A percentile compares a stretch with the other conserved stretches of the same genome.
phyloP scores from a whole-genome alignment of 2,113 vertebrate species.

The Sminthopsis crassicaudata region DNA sequence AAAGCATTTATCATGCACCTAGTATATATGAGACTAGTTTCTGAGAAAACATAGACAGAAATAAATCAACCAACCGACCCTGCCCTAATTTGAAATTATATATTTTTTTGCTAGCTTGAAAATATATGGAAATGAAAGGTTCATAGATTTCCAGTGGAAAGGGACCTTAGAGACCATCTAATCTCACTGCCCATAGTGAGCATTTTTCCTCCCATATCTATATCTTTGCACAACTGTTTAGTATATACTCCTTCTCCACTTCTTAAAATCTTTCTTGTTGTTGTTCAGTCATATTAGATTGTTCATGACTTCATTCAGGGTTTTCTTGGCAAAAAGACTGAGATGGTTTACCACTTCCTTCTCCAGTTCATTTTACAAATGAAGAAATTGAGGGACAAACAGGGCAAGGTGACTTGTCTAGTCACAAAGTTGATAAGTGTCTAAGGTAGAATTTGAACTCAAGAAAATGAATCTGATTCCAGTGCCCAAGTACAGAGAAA shows the following conservation, averaged over 20 bases:
- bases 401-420: no score
- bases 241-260: background rate
- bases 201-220: background rate
- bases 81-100: background rate
- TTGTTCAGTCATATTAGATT: background rate
- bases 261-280: background rate
- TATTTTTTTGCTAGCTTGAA: background rate
- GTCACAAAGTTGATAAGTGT: no score
- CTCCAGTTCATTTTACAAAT: no score
- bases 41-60: background rate
- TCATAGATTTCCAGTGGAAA: background rate
- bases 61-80: no score
- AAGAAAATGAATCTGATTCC: no score
- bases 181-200: background rate
- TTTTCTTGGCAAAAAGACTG: background rate
- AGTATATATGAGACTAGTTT: background rate
- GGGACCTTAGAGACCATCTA: background rate
- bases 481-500: no score
- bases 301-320: background rate
- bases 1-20: background rate
- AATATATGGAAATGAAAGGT: background rate
- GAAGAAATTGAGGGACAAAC: no score
- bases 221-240: background rate
- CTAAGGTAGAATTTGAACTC: no score
- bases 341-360: no score